phyloP scores from a whole-genome alignment of 2,888 invertebrate species.

The Cryptophagus acutangulus region DNA sequence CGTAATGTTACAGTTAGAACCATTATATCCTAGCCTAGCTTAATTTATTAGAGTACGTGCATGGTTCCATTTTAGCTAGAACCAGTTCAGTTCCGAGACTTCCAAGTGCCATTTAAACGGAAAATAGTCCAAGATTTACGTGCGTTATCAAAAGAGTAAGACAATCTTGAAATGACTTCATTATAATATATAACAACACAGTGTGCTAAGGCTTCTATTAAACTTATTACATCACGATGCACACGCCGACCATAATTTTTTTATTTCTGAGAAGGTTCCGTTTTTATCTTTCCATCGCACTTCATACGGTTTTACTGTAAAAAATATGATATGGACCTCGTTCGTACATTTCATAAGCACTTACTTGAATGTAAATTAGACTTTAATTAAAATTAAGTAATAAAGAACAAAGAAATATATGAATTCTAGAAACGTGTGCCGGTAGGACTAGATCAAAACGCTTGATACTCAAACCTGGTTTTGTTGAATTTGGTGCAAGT shows the following conservation, averaged over 20 bases:
- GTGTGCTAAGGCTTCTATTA: too few relatives aligned
- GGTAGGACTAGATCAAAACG: too few relatives aligned
- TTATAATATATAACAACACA: too few relatives aligned
- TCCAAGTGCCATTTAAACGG: constrained; percentile 7
- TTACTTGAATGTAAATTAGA: constrained; percentile 21
- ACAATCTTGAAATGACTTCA: neutral
- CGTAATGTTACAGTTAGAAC: too few relatives aligned
- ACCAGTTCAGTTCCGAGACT: constrained; percentile 6
- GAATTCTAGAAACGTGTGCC: neutral
- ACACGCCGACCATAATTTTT: neutral
- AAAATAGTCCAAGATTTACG: neutral
- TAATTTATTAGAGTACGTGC: too few relatives aligned
- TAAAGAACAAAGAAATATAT: too few relatives aligned
- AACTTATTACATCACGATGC: neutral
- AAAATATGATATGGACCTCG: constrained; percentile 4
- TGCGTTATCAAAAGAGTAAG: neutral
- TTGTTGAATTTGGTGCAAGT: too few relatives aligned
- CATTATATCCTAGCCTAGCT: constrained; percentile 5
- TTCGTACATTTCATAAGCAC: too few relatives aligned
- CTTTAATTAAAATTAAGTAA: constrained; percentile 23
- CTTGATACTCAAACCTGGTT: too few relatives aligned
- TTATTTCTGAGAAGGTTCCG: neutral
- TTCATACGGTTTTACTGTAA: too few relatives aligned
- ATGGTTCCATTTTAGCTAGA: too few relatives aligned
- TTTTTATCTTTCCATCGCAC: neutral